A percentile compares a stretch with the other conserved stretches of the same genome.
phyloP scores from a whole-genome alignment of 2,888 invertebrate species.

The Hypselothyrea guttata region DNA sequence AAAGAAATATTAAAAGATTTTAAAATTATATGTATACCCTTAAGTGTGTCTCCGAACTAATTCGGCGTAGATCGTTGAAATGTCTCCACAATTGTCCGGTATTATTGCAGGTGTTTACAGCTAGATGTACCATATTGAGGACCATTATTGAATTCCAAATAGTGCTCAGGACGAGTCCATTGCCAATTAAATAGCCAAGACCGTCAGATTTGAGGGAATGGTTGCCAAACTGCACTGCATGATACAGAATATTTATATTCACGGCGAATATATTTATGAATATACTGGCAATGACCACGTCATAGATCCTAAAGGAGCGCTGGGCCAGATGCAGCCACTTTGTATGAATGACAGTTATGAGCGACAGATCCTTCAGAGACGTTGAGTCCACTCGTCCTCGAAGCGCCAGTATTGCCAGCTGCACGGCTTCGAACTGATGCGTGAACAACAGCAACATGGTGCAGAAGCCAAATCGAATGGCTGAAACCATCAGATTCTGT shows the following conservation, averaged over 20 bases:
- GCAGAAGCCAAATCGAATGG: conserved; percentile 25
- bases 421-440: conserved; percentile 55
- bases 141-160: conserved; percentile 24
- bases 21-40: too few relatives aligned
- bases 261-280: conserved; percentile 43
- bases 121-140: conserved; percentile 46
- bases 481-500: conserved; percentile 19
- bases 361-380: conserved; percentile 6
- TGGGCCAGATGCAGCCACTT: conserved; percentile 36
- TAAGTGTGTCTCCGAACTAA: conserved; percentile 20
- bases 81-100: conserved; percentile 33
- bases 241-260: conserved; percentile 55
- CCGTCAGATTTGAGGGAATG: conserved; percentile 18
- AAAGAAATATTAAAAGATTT: too few relatives aligned
- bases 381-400: background rate
- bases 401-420: conserved; percentile 37
- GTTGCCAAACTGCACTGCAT: conserved; percentile 51
- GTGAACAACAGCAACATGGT: conserved; percentile 43
- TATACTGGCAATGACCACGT: conserved; percentile 28
- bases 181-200: conserved; percentile 24
- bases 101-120: conserved; percentile 49
- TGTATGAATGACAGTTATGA: conserved; percentile 40
- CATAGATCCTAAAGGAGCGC: conserved; percentile 33
- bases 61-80: conserved; percentile 37
- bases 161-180: conserved; percentile 22